Evolutionary conservation across 2,113 vertebrate genomes (phyloP), one percentile per base, ranked within the genome.

Genomic region (Ageneiosus marmoratus): DNA sequence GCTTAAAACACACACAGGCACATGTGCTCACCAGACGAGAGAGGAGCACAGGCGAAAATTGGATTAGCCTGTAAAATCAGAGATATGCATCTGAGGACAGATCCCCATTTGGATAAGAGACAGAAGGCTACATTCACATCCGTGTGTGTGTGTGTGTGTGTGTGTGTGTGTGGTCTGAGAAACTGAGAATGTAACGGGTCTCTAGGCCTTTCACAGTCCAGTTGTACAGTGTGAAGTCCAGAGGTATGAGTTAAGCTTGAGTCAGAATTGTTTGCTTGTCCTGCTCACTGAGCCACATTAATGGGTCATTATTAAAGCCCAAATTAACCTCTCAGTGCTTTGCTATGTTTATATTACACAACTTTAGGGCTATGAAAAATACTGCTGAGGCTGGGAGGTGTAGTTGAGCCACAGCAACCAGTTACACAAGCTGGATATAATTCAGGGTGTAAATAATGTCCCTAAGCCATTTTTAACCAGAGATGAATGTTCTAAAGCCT

Each of bases 261-360:
- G 37, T 76, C 48, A 24, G 46, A 50, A 87, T 75, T 90, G 91
- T 92, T 92, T 91, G 92, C 88, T 86, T 74, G 91, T 92, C 91
- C 90, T 92, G 92, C 91, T 93, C 89, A 86, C 90, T 94, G 93
- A 94, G 92, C 92, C 91, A 87, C 87, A 90, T 87, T 93, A 94
- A 94, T 93, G 91, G 88, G 90, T 89, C 85, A 48, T 91, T 90
- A 94, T 94, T 94, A 93, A 91, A 92, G 89, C 89, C 90, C 76
- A 88, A 92, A 94, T 93, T 93, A 93, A 88, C 89, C 89, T 91
- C 91, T 90, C 89, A 86, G 91, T 85, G 92, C 92, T 92, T 93
- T 93, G 88, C 92, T 93, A 90, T 88, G 85, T 92, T 89, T 94
- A 91, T 91, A 92, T 93, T 92, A 93, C 90, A 93, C 92, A 93